Evolutionary conservation across 2,797 vertebrate species (phyloP).

Genomic region (Chiloscyllium punctatum): DNA sequence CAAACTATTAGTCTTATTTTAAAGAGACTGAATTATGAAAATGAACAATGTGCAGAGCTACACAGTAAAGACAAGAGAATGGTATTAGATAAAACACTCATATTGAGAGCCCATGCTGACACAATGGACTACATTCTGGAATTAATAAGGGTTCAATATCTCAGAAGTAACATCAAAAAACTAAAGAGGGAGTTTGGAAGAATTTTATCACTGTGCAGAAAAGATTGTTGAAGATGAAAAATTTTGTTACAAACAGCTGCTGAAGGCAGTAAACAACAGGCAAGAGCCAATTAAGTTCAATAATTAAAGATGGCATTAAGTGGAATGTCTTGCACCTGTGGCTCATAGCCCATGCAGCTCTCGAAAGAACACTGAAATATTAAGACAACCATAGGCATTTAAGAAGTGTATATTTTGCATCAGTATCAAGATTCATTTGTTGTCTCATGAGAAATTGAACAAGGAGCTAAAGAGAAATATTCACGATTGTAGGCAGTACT

Average conservation of each 20-base stretch:
- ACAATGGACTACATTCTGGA: too few relatives aligned
- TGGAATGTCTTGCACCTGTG: neutral
- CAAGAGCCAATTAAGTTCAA: neutral
- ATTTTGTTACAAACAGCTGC: neutral
- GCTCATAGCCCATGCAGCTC: neutral
- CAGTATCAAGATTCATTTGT: neutral
- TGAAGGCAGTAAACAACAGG: neutral
- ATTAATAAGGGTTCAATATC: neutral
- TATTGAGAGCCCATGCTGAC: too few relatives aligned
- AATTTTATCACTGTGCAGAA: neutral
- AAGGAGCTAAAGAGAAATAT: neutral
- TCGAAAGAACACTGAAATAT: neutral
- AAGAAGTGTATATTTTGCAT: neutral
- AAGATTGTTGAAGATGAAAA: neutral
- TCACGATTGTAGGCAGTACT: neutral
- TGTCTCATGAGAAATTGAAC: neutral
- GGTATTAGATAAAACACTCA: too few relatives aligned
- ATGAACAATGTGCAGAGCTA: too few relatives aligned
- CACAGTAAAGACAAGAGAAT: too few relatives aligned
- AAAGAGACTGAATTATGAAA: too few relatives aligned
- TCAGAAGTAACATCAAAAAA: neutral
- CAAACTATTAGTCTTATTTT: neutral
- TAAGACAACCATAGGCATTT: neutral
- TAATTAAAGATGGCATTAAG: neutral
- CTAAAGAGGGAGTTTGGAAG: neutral